Evolutionary conservation across 2,888 invertebrate genomes (phyloP).

Genomic region (Parthenolecanium corni): DNA sequence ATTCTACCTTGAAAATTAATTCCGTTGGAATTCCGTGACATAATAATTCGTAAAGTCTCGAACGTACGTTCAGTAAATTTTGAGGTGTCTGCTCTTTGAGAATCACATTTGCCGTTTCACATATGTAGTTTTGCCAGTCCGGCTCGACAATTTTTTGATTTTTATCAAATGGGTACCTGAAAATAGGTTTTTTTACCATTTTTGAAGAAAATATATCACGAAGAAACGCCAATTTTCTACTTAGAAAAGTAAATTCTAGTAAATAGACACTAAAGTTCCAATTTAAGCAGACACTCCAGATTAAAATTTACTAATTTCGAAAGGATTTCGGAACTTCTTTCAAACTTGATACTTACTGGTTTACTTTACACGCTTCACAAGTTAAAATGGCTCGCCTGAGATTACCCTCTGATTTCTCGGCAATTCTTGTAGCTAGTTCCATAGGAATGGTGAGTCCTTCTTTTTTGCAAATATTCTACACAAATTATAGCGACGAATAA

Average conservation of each 20-base stretch:
- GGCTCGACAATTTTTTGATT: slow-evolving; percentile 74
- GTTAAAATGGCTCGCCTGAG: slow-evolving; percentile 82
- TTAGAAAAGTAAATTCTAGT: background rate
- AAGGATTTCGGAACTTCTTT: no score
- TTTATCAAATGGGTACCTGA: slow-evolving; percentile 61
- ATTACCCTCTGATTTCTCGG: slow-evolving; percentile 72
- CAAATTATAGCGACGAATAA: slow-evolving; percentile 10
- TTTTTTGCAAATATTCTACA: slow-evolving; percentile 57
- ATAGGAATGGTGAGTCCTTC: slow-evolving; percentile 67
- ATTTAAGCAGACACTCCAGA: no score
- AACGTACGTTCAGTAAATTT: slow-evolving; percentile 70
- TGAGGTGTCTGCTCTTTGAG: slow-evolving; percentile 75
- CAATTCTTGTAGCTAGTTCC: slow-evolving; percentile 64
- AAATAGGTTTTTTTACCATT: slow-evolving; percentile 53
- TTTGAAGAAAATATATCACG: slow-evolving; percentile 41
- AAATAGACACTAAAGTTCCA: background rate
- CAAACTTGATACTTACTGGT: slow-evolving; percentile 61
- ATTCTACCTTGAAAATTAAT: slow-evolving; percentile 65
- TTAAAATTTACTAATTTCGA: no score
- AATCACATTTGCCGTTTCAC: slow-evolving; percentile 75
- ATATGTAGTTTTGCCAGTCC: slow-evolving; percentile 85
- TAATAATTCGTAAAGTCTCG: slow-evolving; percentile 81
- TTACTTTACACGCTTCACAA: slow-evolving; percentile 85
- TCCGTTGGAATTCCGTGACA: slow-evolving; percentile 89
- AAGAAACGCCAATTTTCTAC: background rate